Conservation (phyloP, 2,797 vertebrate genomes). For the Threskiornis aethiopicus region DNA sequence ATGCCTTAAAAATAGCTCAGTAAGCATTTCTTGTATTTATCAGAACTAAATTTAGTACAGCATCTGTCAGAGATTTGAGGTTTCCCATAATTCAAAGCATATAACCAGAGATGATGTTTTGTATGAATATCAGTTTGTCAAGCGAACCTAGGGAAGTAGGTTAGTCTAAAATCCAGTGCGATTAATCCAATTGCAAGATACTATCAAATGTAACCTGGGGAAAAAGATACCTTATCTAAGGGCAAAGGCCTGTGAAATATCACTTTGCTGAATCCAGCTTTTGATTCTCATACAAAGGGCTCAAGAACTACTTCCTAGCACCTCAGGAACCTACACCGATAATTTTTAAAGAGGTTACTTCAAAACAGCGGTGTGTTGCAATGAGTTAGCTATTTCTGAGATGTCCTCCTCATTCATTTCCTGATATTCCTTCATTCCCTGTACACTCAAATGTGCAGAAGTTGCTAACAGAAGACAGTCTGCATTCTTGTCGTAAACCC, state of each 20-base stretch:
- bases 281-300: not conserved
- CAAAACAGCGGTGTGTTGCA: not conserved
- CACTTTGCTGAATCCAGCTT: not conserved
- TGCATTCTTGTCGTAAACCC: not conserved
- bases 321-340: rapidly evolving
- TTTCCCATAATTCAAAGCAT: not conserved
- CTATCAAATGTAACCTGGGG: not conserved
- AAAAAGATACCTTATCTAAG: not conserved
- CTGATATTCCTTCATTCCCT: not conserved
- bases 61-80: not conserved
- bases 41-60: not conserved
- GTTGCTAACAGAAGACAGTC: not conserved
- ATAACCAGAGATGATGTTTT: not conserved
- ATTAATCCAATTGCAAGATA: not conserved
- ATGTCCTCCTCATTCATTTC: not conserved
- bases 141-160: not conserved
- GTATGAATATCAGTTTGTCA: not conserved
- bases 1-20: not conserved
- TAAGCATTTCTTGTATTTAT: not conserved
- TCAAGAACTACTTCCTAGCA: not conserved
- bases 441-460: rapidly evolving
- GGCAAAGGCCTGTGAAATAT: not conserved
- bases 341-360: not conserved
- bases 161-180: not conserved
- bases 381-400: not conserved